phyloP scores from a whole-genome alignment of 2,797 vertebrate species.

The Liasis olivaceus region DNA sequence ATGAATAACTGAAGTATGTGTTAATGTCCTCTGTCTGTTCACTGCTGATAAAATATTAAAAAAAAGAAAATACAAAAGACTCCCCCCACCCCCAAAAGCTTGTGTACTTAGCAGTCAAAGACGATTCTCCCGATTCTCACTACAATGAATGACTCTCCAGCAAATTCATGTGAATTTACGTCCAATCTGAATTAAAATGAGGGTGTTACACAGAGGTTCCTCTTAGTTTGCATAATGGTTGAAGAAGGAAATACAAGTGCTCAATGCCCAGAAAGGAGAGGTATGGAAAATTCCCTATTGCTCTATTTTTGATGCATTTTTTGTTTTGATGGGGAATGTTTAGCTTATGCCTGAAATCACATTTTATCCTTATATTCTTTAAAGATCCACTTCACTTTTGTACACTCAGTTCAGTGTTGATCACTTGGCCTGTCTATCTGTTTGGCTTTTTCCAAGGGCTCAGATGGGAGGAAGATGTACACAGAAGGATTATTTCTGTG shows the following conservation, averaged over 20 bases:
- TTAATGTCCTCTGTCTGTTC: slow-evolving; percentile 17
- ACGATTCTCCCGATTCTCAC: slow-evolving; percentile 9
- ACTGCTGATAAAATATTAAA: slow-evolving; percentile 20
- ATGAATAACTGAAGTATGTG: slow-evolving; percentile 11
- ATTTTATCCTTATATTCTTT: neutral
- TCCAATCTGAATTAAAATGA: slow-evolving; percentile 34
- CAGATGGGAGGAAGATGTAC: neutral
- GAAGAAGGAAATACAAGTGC: neutral
- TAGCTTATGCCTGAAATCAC: neutral
- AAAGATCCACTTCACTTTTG: neutral
- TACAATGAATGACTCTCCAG: slow-evolving; percentile 1
- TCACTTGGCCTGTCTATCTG: neutral
- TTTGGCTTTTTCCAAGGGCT: neutral
- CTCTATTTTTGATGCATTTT: neutral
- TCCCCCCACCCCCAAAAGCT: neutral
- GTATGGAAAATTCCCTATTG: neutral
- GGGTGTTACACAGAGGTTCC: neutral
- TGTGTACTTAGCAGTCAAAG: slow-evolving; percentile 22
- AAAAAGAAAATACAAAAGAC: slow-evolving; percentile 17
- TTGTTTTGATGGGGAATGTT: neutral
- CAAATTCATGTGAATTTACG: slow-evolving; percentile 21
- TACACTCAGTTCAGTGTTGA: neutral
- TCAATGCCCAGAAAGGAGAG: neutral
- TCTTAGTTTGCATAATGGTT: slow-evolving; percentile 7
- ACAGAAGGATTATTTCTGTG: neutral